phyloP scores from a whole-genome alignment of 2,113 vertebrate species.

The Bos taurus region ARS-UCD2.0 NC_082638.1:265501-266000 shows the following conservation, averaged over 20 bases:
- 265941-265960: fast-evolving
- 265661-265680: fast-evolving
- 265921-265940: fast-evolving
- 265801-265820: fast-evolving
- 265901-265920: background rate
- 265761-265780: background rate
- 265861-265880: fast-evolving
- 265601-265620: fast-evolving
- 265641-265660: fast-evolving
- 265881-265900: fast-evolving
- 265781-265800: fast-evolving
- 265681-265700: fast-evolving
- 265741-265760: fast-evolving
- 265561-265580: fast-evolving
- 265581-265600: fast-evolving
- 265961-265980: fast-evolving
- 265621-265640: fast-evolving
- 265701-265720: fast-evolving
- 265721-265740: fast-evolving
- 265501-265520: background rate
- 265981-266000: background rate
- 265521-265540: fast-evolving
- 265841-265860: fast-evolving
- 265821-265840: fast-evolving
- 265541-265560: background rate